These are phyloP conservation scores for Ephialtes manifestator DNA, from an alignment of 2,888 invertebrate species.

Conservation along the genomic window DNA sequence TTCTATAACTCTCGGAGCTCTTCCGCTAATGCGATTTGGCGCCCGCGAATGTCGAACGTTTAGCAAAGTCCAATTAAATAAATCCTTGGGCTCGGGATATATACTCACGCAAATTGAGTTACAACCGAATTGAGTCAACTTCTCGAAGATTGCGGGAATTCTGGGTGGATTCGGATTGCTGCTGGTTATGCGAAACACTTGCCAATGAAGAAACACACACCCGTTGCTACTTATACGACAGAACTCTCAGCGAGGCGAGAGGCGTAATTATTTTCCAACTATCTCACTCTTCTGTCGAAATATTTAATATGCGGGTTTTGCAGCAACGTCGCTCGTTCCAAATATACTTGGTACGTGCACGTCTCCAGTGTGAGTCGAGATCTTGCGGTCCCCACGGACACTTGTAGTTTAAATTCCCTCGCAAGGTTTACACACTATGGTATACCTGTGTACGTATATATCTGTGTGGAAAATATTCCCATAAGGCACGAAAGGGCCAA, in stretches of 20 bases:
- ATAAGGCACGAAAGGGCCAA: constrained; percentile 23
- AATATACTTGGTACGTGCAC: constrained; percentile 36
- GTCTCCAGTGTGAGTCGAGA: constrained; percentile 16
- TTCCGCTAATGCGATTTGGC: constrained; percentile 49
- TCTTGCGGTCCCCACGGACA: constrained; percentile 34
- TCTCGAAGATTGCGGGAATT: constrained; percentile 30
- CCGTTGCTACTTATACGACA: constrained; percentile 5
- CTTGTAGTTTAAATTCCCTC: constrained; percentile 26
- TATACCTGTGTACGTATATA: neutral
- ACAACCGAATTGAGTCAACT: constrained; percentile 24
- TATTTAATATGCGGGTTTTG: constrained; percentile 70
- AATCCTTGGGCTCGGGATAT: constrained; percentile 27
- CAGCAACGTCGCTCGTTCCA: constrained; percentile 46
- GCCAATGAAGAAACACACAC: constrained; percentile 46
- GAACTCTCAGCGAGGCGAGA: constrained; percentile 46
- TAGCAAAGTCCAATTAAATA: constrained; percentile 56
- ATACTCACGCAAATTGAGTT: constrained; percentile 52
- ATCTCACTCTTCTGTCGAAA: constrained; percentile 69
- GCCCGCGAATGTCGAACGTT: constrained; percentile 48
- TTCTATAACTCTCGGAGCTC: constrained; percentile 36
- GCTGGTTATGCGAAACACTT: constrained; percentile 54
- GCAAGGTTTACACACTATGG: neutral
- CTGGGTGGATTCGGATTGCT: constrained; percentile 46
- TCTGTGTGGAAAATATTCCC: constrained; percentile 21
- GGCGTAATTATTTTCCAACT: constrained; percentile 70